phyloP scores from a whole-genome alignment of 2,113 vertebrate species.

The Brienomyrus brachyistius region DNA sequence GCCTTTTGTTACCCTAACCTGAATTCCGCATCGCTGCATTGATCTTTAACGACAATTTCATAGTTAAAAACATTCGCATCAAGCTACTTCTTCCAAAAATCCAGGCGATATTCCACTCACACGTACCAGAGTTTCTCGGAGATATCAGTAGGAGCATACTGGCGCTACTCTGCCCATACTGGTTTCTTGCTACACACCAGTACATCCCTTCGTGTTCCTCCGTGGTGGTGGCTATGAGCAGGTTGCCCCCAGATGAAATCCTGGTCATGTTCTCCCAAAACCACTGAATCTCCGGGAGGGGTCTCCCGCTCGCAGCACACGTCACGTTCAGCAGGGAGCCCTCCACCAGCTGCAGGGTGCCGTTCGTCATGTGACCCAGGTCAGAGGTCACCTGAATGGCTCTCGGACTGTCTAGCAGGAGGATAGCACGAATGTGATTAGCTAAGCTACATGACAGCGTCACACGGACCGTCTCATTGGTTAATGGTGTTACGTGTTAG shows the following conservation, averaged over 20 bases:
- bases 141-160: neutral
- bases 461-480: neutral
- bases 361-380: neutral
- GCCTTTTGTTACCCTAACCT: neutral
- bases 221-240: neutral
- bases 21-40: neutral
- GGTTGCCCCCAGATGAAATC: neutral
- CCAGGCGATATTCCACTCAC: neutral
- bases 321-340: neutral
- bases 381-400: neutral
- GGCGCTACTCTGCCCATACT: slow-evolving; percentile 11
- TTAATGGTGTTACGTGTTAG: neutral
- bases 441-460: neutral
- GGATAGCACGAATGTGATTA: neutral
- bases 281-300: neutral
- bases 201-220: neutral
- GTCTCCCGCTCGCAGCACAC: slow-evolving; percentile 3
- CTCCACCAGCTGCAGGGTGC: neutral
- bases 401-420: neutral
- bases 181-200: slow-evolving; percentile 16
- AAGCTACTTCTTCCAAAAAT: neutral
- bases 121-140: neutral
- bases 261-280: neutral
- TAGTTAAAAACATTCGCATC: neutral
- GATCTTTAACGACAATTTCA: neutral